Conservation (phyloP, 2,888 invertebrate genomes). For the Aromia moschata region DNA sequence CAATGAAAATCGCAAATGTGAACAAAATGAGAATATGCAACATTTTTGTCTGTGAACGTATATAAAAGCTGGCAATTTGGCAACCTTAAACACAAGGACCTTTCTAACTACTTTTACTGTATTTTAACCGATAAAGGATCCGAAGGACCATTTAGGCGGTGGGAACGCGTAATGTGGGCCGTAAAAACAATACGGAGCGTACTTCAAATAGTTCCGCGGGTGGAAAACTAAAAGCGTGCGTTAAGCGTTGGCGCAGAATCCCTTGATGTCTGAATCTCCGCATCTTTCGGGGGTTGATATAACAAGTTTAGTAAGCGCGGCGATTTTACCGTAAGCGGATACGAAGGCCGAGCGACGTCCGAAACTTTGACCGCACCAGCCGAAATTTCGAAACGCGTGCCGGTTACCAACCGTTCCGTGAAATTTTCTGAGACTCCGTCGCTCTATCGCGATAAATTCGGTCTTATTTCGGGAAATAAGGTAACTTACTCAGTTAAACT, state of each 20-base stretch:
- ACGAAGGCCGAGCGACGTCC: background rate
- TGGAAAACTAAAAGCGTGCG: background rate
- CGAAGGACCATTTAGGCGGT: too few species aligned
- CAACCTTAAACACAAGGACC: too few species aligned
- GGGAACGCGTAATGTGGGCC: too few species aligned
- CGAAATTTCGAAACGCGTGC: background rate
- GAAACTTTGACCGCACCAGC: background rate
- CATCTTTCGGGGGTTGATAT: conserved; percentile 23
- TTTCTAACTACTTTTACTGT: too few species aligned
- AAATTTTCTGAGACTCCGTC: background rate
- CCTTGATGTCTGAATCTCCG: conserved; percentile 18
- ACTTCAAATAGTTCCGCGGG: background rate
- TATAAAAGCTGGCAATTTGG: too few species aligned
- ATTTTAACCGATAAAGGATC: too few species aligned
- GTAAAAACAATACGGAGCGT: background rate
- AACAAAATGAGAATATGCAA: too few species aligned
- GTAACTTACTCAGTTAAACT: background rate
- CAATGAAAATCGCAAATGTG: too few species aligned
- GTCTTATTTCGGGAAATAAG: background rate
- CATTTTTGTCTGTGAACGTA: too few species aligned
- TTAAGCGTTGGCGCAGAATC: conserved; percentile 31
- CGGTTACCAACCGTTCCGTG: too few species aligned
- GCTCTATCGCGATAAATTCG: background rate
- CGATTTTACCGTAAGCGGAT: conserved; percentile 20
- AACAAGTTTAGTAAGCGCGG: conserved; percentile 30